Evolutionary conservation across 2,113 vertebrate species (phyloP).

Genomic region (Ptilonorhynchus violaceus): DNA sequence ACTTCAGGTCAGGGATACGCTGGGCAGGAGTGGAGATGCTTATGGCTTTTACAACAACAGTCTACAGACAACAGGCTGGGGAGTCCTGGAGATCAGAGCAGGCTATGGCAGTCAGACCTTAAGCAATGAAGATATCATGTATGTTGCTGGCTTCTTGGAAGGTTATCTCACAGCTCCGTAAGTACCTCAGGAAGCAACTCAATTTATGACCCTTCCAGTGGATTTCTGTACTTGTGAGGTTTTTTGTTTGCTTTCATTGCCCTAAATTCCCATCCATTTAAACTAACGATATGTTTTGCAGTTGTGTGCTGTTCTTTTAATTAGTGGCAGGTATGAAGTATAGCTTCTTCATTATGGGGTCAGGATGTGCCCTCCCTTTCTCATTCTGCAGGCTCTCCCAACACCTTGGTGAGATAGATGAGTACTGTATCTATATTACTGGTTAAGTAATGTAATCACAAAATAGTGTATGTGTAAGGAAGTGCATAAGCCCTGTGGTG

Average conservation of each 20-base stretch:
- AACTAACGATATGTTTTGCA: neutral
- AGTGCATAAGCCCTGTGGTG: neutral
- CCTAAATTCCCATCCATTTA: neutral
- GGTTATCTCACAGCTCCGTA: slow-evolving; percentile 89
- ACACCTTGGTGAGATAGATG: neutral
- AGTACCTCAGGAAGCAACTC: slow-evolving; percentile 59
- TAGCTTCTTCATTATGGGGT: neutral
- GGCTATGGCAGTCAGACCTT: slow-evolving; percentile 79
- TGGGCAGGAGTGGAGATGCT: slow-evolving; percentile 81
- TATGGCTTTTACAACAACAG: slow-evolving; percentile 87
- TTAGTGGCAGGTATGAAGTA: neutral
- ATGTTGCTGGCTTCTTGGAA: slow-evolving; percentile 86
- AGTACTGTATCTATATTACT: neutral
- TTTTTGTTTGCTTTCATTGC: neutral
- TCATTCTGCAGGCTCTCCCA: neutral
- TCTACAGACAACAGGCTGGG: slow-evolving; percentile 82
- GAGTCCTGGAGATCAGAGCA: slow-evolving; percentile 84
- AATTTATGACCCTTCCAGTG: neutral
- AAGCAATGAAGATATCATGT: slow-evolving; percentile 82
- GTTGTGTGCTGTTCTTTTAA: neutral
- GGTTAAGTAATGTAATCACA: neutral
- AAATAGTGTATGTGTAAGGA: neutral
- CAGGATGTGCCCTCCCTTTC: neutral
- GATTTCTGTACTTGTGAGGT: neutral
- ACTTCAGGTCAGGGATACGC: slow-evolving; percentile 70